phyloP scores from a whole-genome alignment of 2,797 vertebrate genomes.

The Tolypeutes matacus region DNA sequence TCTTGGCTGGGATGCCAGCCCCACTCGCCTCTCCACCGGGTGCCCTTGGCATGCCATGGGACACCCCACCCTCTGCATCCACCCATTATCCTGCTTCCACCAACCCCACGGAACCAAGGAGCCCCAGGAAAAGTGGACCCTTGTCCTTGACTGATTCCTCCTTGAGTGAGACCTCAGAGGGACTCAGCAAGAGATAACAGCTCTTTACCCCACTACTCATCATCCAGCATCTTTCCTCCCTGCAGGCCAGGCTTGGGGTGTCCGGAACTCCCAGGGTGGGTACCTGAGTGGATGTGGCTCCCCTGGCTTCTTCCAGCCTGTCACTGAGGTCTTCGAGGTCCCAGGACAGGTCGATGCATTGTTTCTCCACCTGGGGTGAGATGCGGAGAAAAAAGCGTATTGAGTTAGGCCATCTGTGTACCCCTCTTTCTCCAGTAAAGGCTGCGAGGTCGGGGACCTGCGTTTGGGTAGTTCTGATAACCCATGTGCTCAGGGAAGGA shows the following conservation, averaged over 20 bases:
- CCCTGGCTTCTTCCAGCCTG: constrained; percentile 88
- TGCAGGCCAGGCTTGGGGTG: background rate
- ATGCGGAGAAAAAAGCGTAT: background rate
- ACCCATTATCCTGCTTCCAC: background rate
- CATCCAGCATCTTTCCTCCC: background rate
- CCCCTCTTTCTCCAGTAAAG: background rate
- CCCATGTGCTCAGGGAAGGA: background rate
- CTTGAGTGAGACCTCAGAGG: background rate
- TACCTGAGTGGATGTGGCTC: constrained; percentile 88
- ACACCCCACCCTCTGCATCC: background rate
- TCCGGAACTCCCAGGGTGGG: background rate
- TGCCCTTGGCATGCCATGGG: background rate
- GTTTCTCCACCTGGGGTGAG: constrained; percentile 89
- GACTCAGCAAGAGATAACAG: background rate
- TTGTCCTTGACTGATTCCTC: background rate
- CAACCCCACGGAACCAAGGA: background rate
- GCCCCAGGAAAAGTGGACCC: background rate
- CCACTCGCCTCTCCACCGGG: background rate
- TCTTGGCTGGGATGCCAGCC: background rate
- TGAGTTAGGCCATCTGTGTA: background rate
- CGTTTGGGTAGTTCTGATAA: too few relatives aligned
- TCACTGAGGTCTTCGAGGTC: constrained; percentile 90
- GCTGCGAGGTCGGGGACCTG: background rate
- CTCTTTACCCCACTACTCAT: background rate
- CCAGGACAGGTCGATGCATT: constrained; percentile 87